Conservation (phyloP, 2,113 vertebrate species). For the Caloenas nicobarica region DNA sequence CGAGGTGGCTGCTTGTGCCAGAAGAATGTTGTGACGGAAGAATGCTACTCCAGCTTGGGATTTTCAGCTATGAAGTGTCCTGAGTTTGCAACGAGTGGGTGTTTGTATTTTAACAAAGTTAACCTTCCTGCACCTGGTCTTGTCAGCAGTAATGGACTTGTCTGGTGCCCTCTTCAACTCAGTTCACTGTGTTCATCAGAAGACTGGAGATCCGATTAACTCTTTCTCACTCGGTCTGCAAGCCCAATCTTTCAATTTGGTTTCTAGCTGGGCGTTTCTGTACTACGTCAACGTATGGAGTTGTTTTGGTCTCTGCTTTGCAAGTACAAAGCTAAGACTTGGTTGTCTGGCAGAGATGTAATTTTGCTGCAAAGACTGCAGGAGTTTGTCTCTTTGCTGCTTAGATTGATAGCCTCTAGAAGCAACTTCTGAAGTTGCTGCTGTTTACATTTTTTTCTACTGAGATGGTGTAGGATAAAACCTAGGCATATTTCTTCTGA, state of each 20-base stretch:
- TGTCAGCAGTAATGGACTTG: neutral
- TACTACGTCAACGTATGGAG: neutral
- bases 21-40: neutral
- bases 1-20: neutral
- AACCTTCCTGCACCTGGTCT: neutral
- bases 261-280: conserved; percentile 40
- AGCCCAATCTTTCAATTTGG: neutral
- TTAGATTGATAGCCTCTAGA: conserved; percentile 23
- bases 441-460: conserved; percentile 49
- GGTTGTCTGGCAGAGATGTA: conserved; percentile 32
- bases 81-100: neutral
- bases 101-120: conserved; percentile 39
- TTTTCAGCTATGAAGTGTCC: neutral
- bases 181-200: neutral
- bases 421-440: conserved; percentile 28
- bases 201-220: conserved; percentile 35
- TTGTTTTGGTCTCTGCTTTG: conserved; percentile 36
- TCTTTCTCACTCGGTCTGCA: conserved; percentile 19
- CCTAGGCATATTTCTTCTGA: conserved; percentile 18
- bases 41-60: neutral
- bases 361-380: conserved; percentile 31
- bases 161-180: conserved; percentile 51
- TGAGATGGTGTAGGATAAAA: conserved; percentile 35
- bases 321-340: conserved; percentile 12
- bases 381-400: conserved; percentile 28